Conservation (phyloP, 92 coral and sea anemone species). For the Heteractis magnifica region DNA sequence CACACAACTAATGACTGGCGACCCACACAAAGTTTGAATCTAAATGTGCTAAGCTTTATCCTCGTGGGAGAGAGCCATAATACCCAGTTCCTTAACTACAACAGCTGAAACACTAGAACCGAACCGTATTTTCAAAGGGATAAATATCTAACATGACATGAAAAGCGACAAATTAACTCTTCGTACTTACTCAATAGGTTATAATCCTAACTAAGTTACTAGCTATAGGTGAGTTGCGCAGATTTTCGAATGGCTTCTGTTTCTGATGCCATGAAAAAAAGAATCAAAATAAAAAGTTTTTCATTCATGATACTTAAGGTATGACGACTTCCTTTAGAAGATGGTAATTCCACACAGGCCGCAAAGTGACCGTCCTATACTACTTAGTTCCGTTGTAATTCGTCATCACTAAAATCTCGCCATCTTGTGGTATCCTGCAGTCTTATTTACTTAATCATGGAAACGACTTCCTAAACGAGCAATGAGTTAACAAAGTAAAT, state of each 20-base stretch:
- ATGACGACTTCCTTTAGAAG: too few species aligned
- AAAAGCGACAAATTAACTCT: constrained; percentile 26
- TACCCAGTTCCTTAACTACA: not conserved
- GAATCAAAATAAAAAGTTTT: too few species aligned
- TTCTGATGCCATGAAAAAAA: too few species aligned
- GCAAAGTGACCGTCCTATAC: not conserved
- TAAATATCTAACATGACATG: constrained; percentile 21
- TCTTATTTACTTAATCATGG: not conserved
- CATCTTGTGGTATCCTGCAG: not conserved
- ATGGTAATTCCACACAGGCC: not conserved
- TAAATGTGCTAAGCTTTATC: constrained; percentile 16
- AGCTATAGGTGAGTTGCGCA: too few species aligned
- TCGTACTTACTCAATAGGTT: constrained; percentile 10
- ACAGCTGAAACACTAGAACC: not conserved
- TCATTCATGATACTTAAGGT: too few species aligned
- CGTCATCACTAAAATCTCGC: not conserved
- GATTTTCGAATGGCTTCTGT: too few species aligned
- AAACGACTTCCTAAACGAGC: not conserved
- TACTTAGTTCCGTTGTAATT: not conserved
- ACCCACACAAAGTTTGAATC: not conserved
- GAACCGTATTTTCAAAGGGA: constrained; percentile 4
- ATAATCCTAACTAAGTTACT: not conserved
- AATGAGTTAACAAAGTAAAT: not conserved
- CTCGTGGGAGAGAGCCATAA: constrained; percentile 27
- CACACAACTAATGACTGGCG: not conserved